Base-by-base conservation (phyloP, 2,888 invertebrate genomes). In the Aphidius colemani region DNA sequence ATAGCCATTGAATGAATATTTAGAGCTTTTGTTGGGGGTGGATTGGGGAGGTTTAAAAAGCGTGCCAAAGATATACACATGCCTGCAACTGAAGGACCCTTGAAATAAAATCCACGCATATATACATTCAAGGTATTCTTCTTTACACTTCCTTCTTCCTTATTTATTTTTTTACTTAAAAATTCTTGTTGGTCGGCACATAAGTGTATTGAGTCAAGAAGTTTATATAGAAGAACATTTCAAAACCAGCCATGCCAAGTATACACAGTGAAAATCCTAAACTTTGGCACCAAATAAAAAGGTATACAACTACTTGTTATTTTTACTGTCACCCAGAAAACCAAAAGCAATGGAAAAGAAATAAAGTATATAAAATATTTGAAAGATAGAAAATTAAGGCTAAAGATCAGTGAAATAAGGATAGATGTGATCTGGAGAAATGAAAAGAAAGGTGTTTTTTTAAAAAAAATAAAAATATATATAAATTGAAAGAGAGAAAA, bases 61-160 rank as follows among this genome's bases (percentile, higher is more conserved):
- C 61, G 65, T 64, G 63, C 62, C 59, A 63, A 66, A 61, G 64
- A 53, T 66, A 60, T 67, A 43, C 30, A 45, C 30, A 55, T 59
- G 48, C 43, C 44, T 18, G 10, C 48, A 40, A 18, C 30, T 75
- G 68, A 67, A 75, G 73, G 67, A 71, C 65, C 63, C 75, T 76
- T 63, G 62, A 71, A 61, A 51, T 53, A 61, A 57, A 68, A 45
- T 51, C 46, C 45, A 40, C 41, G 11, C 11, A 45, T 45, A 18
- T 11, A 48, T 46, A 43, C 39, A 30, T 66, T 69, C 69, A 70
- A 67, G 72, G 68, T 65, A 50, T 50, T 41, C 50, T 57, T 49
- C 51, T 44, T 18, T 41, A 7, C 39, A 30, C 30, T 30, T 30
- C 5, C 30, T 30, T 30, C 3, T 30, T 30, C 3, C 5, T 30